A percentile compares a stretch with the other conserved stretches of the same genome.
Conservation (phyloP, 2,888 invertebrate species). For the Eupithecia subumbrata region DNA sequence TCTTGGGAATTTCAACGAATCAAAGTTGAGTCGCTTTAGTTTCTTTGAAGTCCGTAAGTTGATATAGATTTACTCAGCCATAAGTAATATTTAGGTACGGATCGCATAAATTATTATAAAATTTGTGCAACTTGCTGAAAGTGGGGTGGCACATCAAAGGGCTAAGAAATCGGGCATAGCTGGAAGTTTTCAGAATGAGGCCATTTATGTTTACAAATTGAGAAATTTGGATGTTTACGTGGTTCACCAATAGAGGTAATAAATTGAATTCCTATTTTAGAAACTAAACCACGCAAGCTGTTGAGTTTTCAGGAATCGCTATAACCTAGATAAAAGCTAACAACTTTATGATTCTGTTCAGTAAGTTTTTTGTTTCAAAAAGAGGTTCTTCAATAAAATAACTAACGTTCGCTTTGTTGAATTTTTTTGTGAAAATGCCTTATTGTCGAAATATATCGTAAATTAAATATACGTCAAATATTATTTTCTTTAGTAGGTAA, state of each 20-base stretch:
- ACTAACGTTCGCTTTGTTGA: background rate
- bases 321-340: background rate
- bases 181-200: conserved; percentile 3
- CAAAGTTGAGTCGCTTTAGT: background rate
- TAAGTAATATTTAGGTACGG: background rate
- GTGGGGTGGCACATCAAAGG: conserved; percentile 22
- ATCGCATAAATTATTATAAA: background rate
- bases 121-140: conserved; percentile 3
- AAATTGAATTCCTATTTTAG: conserved; percentile 1
- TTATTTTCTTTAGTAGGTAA: no score
- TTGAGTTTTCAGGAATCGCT: background rate
- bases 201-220: conserved; percentile 1
- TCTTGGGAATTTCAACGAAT: background rate
- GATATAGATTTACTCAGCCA: background rate
- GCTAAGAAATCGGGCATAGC: conserved; percentile 18
- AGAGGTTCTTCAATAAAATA: no score
- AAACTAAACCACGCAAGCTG: conserved; percentile 7
- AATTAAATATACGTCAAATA: no score
- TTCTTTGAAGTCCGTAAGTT: background rate
- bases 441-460: no score
- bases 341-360: background rate
- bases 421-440: no score
- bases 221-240: background rate
- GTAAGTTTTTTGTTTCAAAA: no score
- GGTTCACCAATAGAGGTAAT: conserved; percentile 1